phyloP scores from a whole-genome alignment of 1,140 invertebrate species.

The Prorops nasuta region DNA sequence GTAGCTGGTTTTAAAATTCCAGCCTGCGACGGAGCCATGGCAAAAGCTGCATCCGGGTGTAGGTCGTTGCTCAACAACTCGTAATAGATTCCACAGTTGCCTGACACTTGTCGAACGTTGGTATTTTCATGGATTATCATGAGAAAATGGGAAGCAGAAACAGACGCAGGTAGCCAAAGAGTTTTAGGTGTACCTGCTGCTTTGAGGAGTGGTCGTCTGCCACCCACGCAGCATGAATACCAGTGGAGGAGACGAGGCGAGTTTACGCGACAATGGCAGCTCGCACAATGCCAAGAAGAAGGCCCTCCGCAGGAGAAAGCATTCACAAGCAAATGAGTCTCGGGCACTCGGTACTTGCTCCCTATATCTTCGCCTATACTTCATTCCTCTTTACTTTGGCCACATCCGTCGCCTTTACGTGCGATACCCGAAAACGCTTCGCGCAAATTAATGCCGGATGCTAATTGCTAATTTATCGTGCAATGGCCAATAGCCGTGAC shows the following conservation, averaged over 20 bases:
- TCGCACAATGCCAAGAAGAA: constrained; percentile 12
- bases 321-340: constrained; percentile 34
- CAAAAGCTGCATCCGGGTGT: background rate
- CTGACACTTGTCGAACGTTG: background rate
- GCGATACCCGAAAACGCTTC: constrained; percentile 31
- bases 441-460: constrained; percentile 36
- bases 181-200: background rate
- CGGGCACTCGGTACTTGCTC: constrained; percentile 6
- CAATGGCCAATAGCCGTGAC: constrained; percentile 16
- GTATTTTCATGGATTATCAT: background rate
- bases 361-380: background rate
- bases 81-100: background rate
- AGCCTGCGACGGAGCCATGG: no score
- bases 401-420: constrained; percentile 32
- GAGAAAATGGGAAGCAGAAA: background rate
- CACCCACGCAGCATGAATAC: background rate
- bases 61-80: background rate
- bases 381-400: constrained; percentile 27
- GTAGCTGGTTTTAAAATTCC: no score
- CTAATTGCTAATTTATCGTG: constrained; percentile 16
- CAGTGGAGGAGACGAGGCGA: background rate
- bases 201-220: background rate
- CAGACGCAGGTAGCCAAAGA: background rate
- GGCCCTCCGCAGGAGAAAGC: constrained; percentile 13
- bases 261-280: background rate